Evolutionary conservation across 2,113 vertebrate species (phyloP).

Genomic region (Boleophthalmus pectinirostris): DNA sequence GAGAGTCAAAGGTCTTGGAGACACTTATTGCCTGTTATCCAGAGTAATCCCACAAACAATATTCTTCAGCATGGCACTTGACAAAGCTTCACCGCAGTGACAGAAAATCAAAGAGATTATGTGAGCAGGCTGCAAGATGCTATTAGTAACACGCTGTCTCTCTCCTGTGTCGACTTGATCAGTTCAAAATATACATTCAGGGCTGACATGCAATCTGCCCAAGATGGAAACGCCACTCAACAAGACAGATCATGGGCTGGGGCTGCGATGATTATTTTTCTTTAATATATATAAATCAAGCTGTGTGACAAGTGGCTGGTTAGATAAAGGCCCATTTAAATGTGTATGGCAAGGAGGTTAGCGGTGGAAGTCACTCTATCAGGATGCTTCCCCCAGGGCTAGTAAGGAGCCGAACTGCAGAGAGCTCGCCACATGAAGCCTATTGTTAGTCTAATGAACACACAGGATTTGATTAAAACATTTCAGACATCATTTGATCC

Average conservation of each 20-base stretch:
- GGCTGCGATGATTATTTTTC: constrained; percentile 13
- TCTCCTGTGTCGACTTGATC: constrained; percentile 28
- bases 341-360: constrained; percentile 68
- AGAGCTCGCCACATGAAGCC: constrained; percentile 57
- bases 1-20: constrained; percentile 17
- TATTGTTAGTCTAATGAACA: constrained; percentile 82
- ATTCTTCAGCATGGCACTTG: constrained; percentile 24
- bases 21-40: constrained; percentile 25
- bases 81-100: constrained; percentile 15
- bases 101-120: constrained; percentile 32
- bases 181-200: constrained; percentile 24
- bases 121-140: constrained; percentile 5
- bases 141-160: constrained; percentile 23
- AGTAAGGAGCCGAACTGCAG: constrained; percentile 64
- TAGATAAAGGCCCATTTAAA: constrained; percentile 78
- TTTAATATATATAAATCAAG: constrained; percentile 39
- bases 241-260: constrained; percentile 32
- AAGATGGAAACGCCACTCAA: constrained; percentile 19
- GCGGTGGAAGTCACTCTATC: constrained; percentile 64
- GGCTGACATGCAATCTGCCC: constrained; percentile 32
- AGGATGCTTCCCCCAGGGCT: constrained; percentile 68
- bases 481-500: constrained; percentile 81
- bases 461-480: constrained; percentile 80
- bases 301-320: constrained; percentile 38
- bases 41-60: constrained; percentile 36